Evolutionary conservation across 2,888 invertebrate genomes (phyloP).

Genomic region (Tolmerus cingulatus): DNA sequence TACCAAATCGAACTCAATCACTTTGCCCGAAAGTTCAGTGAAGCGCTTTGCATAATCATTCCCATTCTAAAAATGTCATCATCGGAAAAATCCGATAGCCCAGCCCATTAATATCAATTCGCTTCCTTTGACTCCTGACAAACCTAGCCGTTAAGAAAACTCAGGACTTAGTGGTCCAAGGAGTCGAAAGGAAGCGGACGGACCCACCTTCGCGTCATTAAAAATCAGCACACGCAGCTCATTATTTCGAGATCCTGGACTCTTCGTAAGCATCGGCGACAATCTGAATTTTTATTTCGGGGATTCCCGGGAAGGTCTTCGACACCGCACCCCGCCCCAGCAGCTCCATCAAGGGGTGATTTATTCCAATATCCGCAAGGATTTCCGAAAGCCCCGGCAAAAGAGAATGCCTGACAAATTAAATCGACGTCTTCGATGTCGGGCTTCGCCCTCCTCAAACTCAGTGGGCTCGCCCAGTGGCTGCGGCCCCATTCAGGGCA

Average conservation of each 20-base stretch:
- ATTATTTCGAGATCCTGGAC: neutral
- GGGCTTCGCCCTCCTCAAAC: neutral
- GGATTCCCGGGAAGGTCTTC: neutral
- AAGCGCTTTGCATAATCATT: neutral
- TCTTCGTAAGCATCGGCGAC: neutral
- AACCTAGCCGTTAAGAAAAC: neutral
- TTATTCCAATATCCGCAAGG: slow-evolving; percentile 32
- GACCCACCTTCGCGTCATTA: neutral
- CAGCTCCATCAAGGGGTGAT: slow-evolving; percentile 17
- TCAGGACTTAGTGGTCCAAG: neutral
- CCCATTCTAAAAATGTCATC: neutral
- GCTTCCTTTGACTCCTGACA: neutral
- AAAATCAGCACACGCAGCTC: neutral
- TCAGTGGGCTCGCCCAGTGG: neutral
- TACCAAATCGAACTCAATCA: neutral
- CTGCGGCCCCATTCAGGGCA: neutral
- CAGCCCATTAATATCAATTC: neutral
- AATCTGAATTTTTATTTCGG: neutral
- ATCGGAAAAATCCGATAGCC: neutral
- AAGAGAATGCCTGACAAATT: slow-evolving; percentile 3
- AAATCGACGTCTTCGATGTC: slow-evolving; percentile 10
- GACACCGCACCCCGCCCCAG: neutral
- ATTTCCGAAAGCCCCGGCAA: slow-evolving; percentile 17
- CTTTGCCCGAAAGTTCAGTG: neutral
- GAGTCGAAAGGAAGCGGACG: neutral